Percentiles rank a stretch among this genome's conserved stretches.
Conservation (phyloP, 1,140 invertebrate species). For the Psix sp. region DNA sequence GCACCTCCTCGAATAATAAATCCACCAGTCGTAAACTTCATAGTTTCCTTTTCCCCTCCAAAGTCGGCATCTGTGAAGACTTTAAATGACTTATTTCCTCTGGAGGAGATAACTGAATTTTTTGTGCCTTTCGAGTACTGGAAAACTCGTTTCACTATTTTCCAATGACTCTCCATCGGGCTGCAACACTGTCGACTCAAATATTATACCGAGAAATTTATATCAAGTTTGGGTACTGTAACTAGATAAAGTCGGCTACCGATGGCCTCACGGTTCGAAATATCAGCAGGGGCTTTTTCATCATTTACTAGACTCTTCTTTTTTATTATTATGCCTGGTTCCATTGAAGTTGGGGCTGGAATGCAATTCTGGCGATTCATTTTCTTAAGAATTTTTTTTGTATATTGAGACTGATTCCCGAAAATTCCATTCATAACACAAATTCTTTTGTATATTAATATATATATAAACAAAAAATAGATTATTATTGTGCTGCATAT, state of each 20-base stretch:
- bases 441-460: too few species aligned
- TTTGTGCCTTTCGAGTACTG: not conserved
- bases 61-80: not conserved
- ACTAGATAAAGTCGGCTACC: not conserved
- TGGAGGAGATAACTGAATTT: not conserved
- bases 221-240: not conserved
- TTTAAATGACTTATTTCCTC: not conserved
- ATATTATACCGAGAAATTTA: not conserved
- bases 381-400: not conserved
- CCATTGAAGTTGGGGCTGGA: not conserved
- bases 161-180: not conserved
- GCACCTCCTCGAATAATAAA: not conserved
- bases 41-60: not conserved
- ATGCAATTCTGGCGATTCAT: not conserved
- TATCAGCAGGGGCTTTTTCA: not conserved
- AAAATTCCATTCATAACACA: conserved; percentile 1
- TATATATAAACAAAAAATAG: too few species aligned
- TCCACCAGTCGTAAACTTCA: not conserved
- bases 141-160: not conserved
- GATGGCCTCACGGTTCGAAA: not conserved
- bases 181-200: too few species aligned
- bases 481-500: too few species aligned
- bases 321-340: not conserved
- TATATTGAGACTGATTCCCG: not conserved
- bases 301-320: not conserved